Evolutionary conservation across 2,888 invertebrate genomes (phyloP).

Genomic region (Arctia plantaginis): DNA sequence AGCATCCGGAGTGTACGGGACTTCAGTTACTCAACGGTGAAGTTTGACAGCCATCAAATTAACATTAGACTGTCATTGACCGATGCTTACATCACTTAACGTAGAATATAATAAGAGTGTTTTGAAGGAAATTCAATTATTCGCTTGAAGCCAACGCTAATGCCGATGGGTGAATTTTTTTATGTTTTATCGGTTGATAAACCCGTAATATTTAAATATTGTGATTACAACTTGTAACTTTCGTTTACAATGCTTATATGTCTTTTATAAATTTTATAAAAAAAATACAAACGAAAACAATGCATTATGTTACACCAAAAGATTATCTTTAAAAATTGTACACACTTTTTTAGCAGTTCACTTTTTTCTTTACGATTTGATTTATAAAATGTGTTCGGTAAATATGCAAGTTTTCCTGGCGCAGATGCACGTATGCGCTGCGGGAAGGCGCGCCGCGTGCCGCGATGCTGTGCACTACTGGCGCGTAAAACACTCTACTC

Average conservation of each 20-base stretch:
- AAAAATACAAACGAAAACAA: slow-evolving; percentile 23
- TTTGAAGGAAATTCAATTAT: slow-evolving; percentile 74
- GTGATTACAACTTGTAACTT: not conserved
- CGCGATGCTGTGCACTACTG: slow-evolving; percentile 78
- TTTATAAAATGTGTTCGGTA: slow-evolving; percentile 18
- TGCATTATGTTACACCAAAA: slow-evolving; percentile 35
- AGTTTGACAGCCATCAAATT: slow-evolving; percentile 76
- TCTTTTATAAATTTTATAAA: not conserved
- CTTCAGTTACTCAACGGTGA: slow-evolving; percentile 56
- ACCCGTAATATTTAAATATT: slow-evolving; percentile 17
- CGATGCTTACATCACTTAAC: slow-evolving; percentile 72
- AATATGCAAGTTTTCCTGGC: slow-evolving; percentile 54
- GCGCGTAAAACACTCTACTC: slow-evolving; percentile 68
- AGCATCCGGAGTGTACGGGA: slow-evolving; percentile 52
- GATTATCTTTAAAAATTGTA: slow-evolving; percentile 6
- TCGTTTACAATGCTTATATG: not conserved
- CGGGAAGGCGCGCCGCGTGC: slow-evolving; percentile 70
- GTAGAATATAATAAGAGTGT: slow-evolving; percentile 65
- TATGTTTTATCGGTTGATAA: slow-evolving; percentile 47
- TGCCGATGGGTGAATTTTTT: slow-evolving; percentile 52
- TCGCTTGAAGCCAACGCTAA: slow-evolving; percentile 56
- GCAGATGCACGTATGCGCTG: slow-evolving; percentile 63
- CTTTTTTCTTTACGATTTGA: slow-evolving; percentile 10
- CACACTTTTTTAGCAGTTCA: slow-evolving; percentile 25
- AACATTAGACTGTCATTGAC: slow-evolving; percentile 74